Evolutionary conservation across 2,888 invertebrate genomes (phyloP), one percentile per base, ranked within the genome.

Genomic region (Drosophila anomalipes): DNA sequence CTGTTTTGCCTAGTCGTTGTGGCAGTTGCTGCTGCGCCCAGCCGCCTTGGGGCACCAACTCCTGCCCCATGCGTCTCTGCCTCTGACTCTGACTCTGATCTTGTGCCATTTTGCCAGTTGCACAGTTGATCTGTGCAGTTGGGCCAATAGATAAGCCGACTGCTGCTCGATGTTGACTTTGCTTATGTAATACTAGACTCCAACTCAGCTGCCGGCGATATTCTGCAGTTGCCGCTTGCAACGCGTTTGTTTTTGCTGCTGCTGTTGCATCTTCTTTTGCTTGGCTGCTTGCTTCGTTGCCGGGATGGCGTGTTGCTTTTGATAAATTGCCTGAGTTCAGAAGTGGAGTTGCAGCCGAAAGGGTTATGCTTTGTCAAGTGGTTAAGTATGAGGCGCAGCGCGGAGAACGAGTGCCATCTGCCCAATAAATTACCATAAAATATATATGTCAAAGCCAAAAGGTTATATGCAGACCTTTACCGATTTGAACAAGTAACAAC

Each of bases 161-260:
- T 75, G 73, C 76, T 70, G 63, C 39, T 56, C 76, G 70, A 71
- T 88, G 88, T 82, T 82, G 73, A 82, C 77, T 78, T 70, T 77
- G 82, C 90, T 88, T 88, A 90, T 89, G 88, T 88, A 88, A 88
- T 86, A 88, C 89, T 76, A 82, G 80, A 83, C 85, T 84, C 71
- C 70, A 64, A 62, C 61, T 75, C 76, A 81, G 81, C 81, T 76
- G 80, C 78, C 74, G 72, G 70, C 70, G 58, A 44, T 67, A 67
- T 69, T 66, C 58, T 64, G 57, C 68, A 68, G 57, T 62, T 74
- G 75, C 64, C 32, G 49, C 69, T 72, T 39, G 44, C 58, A 58
- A 58, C 30, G 30, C 41, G 61, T 63, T 52, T 33, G 37, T 47
- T 51, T 39, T 30, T 53, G 56, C 28, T 53, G 22, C 35, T 30